Base-by-base conservation (phyloP, 92 coral and sea anemone species). In the Porites divaricata region DNA sequence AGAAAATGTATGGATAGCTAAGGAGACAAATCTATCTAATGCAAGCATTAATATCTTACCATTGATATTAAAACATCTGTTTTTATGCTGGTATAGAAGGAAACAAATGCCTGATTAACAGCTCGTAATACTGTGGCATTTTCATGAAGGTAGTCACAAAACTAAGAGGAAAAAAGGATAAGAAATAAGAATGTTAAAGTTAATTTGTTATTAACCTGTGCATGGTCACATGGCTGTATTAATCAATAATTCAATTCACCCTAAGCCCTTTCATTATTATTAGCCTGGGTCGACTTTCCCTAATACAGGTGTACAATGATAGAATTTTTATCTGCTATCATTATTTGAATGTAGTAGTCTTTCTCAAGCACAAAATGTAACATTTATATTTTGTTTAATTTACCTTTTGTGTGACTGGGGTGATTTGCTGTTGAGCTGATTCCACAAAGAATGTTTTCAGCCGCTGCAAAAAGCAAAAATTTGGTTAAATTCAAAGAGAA, bases 381-480 rank as follows among this genome's bases (percentile, higher is more conserved):
- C 45, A 35, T 35, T 35, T 35, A 35, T 35, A 54, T 11, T 54
- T 54, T 9, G 59, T 13, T 17, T 52, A 0, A 13, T 62, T 66
- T 59, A 68, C 99, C 99, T 97, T 97, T 61, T 93, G 98, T 16
- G 98, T 97, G 14, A 89, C 87, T 19, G 98, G 96, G 83, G 94
- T 95, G 62, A 95, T 87, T 70, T 97, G 98, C 70, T 91, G 86
- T 75, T 94, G 98, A 75, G 85, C 64, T 11, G 98, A 94, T 73
- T 94, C 98, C 76, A 94, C 95, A 92, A 91, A 94, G 67, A 94
- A 88, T 59, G 89, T 88, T 87, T 93, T 95, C 26, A 97, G 85
- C 69, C 99, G 92, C 99, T 97, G 65, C 61, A 79, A 49, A 76
- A 56, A 54, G 65, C 0, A 35, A 63, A 62, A 6, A 16, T 35